Conservation (phyloP, 1,140 invertebrate species). For the Drosophila pallidifrons region DNA sequence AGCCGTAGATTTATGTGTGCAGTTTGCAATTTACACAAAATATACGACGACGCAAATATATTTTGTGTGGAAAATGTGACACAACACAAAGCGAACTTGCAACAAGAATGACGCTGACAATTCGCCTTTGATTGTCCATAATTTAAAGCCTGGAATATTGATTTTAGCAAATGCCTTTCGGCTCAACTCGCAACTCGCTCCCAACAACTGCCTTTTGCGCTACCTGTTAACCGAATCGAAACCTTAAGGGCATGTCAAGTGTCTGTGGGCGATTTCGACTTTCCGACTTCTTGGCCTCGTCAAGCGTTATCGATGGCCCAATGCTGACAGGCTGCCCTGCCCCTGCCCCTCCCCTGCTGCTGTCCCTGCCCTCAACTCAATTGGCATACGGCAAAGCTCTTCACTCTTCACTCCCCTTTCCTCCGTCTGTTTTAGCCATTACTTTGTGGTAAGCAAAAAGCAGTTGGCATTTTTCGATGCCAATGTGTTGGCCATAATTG, state of each 20-base stretch:
- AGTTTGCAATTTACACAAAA: not conserved
- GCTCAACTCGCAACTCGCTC: not conserved
- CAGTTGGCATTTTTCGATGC: constrained; percentile 39
- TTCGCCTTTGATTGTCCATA: constrained; percentile 38
- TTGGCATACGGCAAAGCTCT: constrained; percentile 12
- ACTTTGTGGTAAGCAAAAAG: constrained; percentile 32
- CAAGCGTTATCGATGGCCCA: constrained; percentile 33
- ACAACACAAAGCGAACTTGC: not conserved
- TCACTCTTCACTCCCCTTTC: rapidly evolving
- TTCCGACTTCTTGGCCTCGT: not conserved
- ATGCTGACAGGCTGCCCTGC: constrained; percentile 14
- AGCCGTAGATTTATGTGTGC: not conserved
- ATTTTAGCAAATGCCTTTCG: constrained; percentile 13
- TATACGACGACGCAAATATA: too few relatives aligned
- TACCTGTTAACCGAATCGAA: not conserved
- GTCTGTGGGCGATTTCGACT: not conserved
- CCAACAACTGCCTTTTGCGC: too few relatives aligned
- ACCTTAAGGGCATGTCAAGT: constrained; percentile 7
- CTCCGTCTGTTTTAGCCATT: constrained; percentile 17
- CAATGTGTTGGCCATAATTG: constrained; percentile 48
- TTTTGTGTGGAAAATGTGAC: too few relatives aligned
- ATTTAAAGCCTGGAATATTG: constrained; percentile 47
- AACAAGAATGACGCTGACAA: constrained; percentile 10
- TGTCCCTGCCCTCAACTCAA: constrained; percentile 9
- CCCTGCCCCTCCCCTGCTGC: too few relatives aligned